A percentile compares a stretch with the other conserved stretches of the same genome.
Conservation (phyloP, 1,140 invertebrate genomes). For the Euura lappo region DNA sequence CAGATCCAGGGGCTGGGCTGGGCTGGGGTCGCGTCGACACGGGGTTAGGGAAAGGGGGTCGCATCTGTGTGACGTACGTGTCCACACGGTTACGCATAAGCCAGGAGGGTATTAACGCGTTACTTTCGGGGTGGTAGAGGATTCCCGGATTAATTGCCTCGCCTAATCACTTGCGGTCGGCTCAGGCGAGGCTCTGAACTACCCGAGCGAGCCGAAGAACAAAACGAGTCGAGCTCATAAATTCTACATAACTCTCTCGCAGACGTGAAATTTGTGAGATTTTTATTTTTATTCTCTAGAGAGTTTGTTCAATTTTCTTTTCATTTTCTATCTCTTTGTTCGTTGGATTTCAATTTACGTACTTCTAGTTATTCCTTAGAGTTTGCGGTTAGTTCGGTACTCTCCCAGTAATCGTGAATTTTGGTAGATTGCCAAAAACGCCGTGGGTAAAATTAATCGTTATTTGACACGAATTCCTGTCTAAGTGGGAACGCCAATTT, state of each 20-base stretch:
- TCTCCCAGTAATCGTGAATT: neutral
- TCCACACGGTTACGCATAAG: no score
- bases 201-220: neutral
- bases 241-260: neutral
- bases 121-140: neutral
- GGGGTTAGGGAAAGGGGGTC: neutral
- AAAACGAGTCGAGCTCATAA: neutral
- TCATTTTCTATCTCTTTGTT: neutral
- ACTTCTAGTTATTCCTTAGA: neutral
- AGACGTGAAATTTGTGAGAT: neutral
- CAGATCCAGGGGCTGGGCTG: no score
- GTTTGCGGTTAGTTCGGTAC: neutral
- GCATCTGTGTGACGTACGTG: no score
- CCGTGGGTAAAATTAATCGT: slow-evolving; percentile 52
- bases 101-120: neutral
- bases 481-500: slow-evolving; percentile 52
- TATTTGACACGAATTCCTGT: slow-evolving; percentile 52
- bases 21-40: neutral
- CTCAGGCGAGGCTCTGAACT: neutral
- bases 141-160: neutral
- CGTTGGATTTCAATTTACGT: neutral
- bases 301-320: neutral
- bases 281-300: no score
- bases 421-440: slow-evolving; percentile 46
- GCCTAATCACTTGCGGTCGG: neutral